Base-by-base conservation (phyloP, 1,140 invertebrate species). In the Portunus trituberculatus region DNA sequence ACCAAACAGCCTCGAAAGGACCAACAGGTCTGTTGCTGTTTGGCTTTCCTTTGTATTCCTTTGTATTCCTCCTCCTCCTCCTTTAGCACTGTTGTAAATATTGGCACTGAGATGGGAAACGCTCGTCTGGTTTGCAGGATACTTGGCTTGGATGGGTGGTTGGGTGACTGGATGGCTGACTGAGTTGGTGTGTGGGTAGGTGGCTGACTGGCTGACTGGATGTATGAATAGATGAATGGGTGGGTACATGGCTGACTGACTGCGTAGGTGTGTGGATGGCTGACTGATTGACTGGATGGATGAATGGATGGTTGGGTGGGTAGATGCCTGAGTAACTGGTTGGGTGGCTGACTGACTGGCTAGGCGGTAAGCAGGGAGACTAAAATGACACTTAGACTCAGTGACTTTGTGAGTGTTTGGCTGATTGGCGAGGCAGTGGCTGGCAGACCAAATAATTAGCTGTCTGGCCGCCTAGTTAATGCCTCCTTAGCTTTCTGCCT, bases 21-120 rank as follows among this genome's bases (percentile, higher is more conserved):
- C n/a, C n/a, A n/a, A n/a, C n/a, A n/a, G n/a, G n/a, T n/a, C n/a
- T n/a, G n/a, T n/a, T n/a, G n/a, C n/a, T n/a, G n/a, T n/a, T n/a
- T n/a, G n/a, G n/a, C n/a, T n/a, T n/a, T n/a, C n/a, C n/a, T n/a
- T n/a, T n/a, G n/a, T n/a, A n/a, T n/a, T n/a, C n/a, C n/a, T n/a
- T n/a, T n/a, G n/a, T n/a, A n/a, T n/a, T n/a, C n/a, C n/a, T n/a
- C 59, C 59, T 76, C 59, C 59, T 76, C 25, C 67, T 76, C 14
- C 31, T 45, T 88, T 88, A 32, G 86, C 86, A 88, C 4, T 32
- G 86, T 88, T 20, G 31, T 45, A 88, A 88, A 88, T 31, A 39
- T 45, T 88, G 32, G 67, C 67, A 76, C n/a, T 76, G 20, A n/a
- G 67, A 76, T 76, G 67, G 67, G 20, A 76, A 25, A 7, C n/a